Conservation (phyloP, 2,888 invertebrate species). For the Philereme transversata region DNA sequence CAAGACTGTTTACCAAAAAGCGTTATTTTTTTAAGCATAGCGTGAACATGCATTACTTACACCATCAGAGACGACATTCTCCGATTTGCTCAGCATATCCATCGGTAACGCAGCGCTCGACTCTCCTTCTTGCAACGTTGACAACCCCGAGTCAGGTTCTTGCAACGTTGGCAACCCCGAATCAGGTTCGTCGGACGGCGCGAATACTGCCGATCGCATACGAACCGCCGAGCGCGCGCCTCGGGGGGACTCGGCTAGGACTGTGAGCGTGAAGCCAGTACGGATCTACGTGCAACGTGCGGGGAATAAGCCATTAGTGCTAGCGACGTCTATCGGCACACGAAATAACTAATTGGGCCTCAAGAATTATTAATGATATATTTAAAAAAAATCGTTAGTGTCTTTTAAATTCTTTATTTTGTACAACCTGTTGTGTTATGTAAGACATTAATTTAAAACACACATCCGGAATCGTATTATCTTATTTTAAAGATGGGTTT, state of each 20-base stretch:
- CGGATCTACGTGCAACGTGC: constrained; percentile 55
- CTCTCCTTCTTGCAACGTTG: neutral
- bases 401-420: no score
- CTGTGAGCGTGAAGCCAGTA: constrained; percentile 51
- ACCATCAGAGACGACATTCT: constrained; percentile 17
- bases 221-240: constrained; percentile 50
- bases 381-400: no score
- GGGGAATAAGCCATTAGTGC: no score
- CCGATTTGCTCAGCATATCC: constrained; percentile 4
- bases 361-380: no score
- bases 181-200: constrained; percentile 13
- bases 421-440: no score
- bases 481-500: no score
- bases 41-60: constrained; percentile 21
- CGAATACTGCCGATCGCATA: constrained; percentile 53
- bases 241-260: constrained; percentile 45
- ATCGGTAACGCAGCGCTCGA: neutral
- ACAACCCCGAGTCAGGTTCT: constrained; percentile 1
- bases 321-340: no score
- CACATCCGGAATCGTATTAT: no score
- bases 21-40: no score
- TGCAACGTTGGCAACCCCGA: neutral
- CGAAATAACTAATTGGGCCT: no score
- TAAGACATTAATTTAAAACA: no score
- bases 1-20: no score